A percentile compares a stretch with the other conserved stretches of the same genome.
These are phyloP conservation scores for Amphiprion ocellaris DNA, from an alignment of 2,113 vertebrate genomes.

Conservation along the genomic window DNA sequence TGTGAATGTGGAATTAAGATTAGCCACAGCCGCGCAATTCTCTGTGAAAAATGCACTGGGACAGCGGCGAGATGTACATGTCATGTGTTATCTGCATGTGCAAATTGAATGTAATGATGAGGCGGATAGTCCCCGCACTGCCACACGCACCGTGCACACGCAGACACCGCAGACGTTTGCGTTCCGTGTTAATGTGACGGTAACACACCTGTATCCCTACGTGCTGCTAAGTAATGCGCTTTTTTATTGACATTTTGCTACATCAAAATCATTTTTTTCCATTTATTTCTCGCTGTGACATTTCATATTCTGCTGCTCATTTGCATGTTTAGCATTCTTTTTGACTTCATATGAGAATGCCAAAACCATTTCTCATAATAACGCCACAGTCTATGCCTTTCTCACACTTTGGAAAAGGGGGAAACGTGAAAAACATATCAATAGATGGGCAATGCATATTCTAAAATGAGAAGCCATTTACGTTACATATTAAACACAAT, in stretches of 20 bases:
- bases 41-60: constrained; percentile 43
- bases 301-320: constrained; percentile 20
- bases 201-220: neutral
- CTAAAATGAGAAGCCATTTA: neutral
- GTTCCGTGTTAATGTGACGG: constrained; percentile 19
- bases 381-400: too few relatives aligned
- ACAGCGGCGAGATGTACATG: constrained; percentile 43
- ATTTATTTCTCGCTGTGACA: neutral
- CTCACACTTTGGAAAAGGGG: neutral
- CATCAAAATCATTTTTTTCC: neutral
- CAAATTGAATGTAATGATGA: constrained; percentile 55
- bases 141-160: neutral
- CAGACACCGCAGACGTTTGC: neutral
- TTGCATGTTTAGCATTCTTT: neutral
- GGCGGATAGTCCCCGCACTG: neutral
- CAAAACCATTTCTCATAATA: neutral
- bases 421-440: neutral
- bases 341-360: neutral
- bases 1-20: constrained; percentile 36
- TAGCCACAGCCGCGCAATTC: constrained; percentile 5
- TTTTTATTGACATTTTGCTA: constrained; percentile 26
- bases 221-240: neutral
- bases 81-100: constrained; percentile 55
- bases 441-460: neutral
- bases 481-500: too few relatives aligned